Conservation (phyloP, 2,888 invertebrate species). For the Dusona sp. region DNA sequence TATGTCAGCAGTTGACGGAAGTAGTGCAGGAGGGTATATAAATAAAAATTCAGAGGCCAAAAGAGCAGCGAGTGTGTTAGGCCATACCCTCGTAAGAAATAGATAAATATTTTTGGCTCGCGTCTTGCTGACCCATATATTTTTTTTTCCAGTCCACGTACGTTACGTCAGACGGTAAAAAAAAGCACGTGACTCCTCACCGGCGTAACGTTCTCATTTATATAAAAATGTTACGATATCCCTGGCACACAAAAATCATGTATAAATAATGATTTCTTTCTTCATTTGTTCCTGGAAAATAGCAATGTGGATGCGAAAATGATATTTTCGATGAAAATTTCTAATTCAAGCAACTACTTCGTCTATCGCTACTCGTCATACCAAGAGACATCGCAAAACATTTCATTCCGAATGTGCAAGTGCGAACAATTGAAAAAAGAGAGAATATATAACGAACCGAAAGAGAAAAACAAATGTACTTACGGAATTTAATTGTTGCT, state of each 20-base stretch:
- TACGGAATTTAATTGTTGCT: constrained; percentile 89
- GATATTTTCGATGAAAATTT: not conserved
- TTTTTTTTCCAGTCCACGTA: constrained; percentile 29
- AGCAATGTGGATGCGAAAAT: not conserved
- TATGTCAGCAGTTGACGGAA: constrained; percentile 36
- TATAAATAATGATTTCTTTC: not conserved
- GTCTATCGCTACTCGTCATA: not conserved
- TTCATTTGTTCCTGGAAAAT: not conserved
- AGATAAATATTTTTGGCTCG: constrained; percentile 67
- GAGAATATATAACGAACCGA: not conserved
- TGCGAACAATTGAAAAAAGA: not conserved
- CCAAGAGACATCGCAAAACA: not conserved
- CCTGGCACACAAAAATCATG: not conserved
- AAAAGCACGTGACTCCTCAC: constrained; percentile 9
- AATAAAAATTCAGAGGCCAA: constrained; percentile 60
- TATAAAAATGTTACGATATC: not conserved
- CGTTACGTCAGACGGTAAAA: constrained; percentile 43
- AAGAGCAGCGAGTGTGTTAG: constrained; percentile 34
- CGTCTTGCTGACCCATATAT: constrained; percentile 60
- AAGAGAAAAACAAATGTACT: constrained; percentile 77
- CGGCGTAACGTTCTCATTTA: not conserved
- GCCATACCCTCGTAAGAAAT: constrained; percentile 50
- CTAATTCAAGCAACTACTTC: not conserved
- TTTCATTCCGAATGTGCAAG: not conserved
- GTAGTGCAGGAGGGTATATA: constrained; percentile 54